phyloP scores from a whole-genome alignment of 1,140 invertebrate genomes.

The silkworm (Bombyx mori) region DNA sequence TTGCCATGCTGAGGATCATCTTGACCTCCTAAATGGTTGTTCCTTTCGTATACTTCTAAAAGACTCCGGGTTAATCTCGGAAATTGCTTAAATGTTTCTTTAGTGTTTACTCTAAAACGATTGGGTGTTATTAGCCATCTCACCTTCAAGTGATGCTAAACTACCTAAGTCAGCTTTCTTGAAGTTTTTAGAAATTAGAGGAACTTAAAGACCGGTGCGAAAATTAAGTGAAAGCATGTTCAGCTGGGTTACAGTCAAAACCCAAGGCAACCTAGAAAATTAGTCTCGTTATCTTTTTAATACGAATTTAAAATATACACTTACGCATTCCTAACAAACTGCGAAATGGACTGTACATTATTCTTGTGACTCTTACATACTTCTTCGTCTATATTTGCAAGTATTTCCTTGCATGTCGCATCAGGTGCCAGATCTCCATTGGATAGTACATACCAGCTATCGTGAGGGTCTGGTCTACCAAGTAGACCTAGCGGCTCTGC shows the following conservation, averaged over 20 bases:
- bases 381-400: conserved; percentile 30
- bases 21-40: conserved; percentile 46
- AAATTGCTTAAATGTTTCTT: conserved; percentile 30
- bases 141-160: no score
- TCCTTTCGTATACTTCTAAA: conserved; percentile 44
- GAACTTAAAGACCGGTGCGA: no score
- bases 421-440: conserved; percentile 36
- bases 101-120: conserved; percentile 36
- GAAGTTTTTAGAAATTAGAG: no score
- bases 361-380: conserved; percentile 43
- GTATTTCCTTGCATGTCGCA: conserved; percentile 21
- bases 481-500: conserved; percentile 73
- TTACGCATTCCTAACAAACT: conserved; percentile 48
- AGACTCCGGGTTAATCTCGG: conserved; percentile 28
- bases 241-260: no score
- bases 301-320: conserved; percentile 24
- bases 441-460: conserved; percentile 41
- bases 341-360: conserved; percentile 31
- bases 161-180: no score
- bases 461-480: conserved; percentile 34
- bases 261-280: no score
- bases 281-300: no score
- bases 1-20: conserved; percentile 41
- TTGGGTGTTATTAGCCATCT: no score
- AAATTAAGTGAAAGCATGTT: no score